Conservation (phyloP, 2,797 vertebrate genomes). For the Coilia nasus region DNA sequence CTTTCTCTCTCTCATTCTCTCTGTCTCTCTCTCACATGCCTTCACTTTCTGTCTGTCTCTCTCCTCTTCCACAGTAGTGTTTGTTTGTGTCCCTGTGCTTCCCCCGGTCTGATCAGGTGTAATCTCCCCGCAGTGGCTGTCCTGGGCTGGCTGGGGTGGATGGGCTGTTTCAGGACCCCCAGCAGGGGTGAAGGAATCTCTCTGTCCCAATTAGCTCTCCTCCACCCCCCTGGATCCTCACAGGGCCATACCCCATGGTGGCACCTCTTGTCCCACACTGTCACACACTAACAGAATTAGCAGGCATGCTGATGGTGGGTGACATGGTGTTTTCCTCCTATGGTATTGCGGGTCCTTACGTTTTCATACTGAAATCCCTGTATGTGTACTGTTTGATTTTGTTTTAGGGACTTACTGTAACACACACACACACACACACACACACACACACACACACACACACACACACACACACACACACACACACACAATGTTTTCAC, state of each 20-base stretch:
- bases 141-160: conserved; percentile 54
- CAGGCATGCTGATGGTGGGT: not conserved
- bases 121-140: conserved; percentile 54
- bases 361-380: too few species aligned
- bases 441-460: not conserved
- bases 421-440: too few species aligned
- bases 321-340: not conserved
- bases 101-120: conserved; percentile 59
- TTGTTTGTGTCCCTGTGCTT: conserved; percentile 28
- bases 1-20: conserved; percentile 20
- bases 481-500: not conserved
- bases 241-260: not conserved
- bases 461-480: not conserved
- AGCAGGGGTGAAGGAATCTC: conserved; percentile 55
- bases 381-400: too few species aligned
- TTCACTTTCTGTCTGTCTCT: not conserved
- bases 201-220: conserved; percentile 55
- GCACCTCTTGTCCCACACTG: not conserved
- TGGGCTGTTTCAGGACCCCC: conserved; percentile 49
- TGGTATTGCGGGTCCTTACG: not conserved
- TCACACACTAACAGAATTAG: not conserved
- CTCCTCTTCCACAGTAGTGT: not conserved
- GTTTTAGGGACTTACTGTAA: too few species aligned
- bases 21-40: not conserved
- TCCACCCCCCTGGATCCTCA: conserved; percentile 26